Percentiles rank a stretch among this genome's conserved stretches.
Evolutionary conservation across 2,797 vertebrate species (phyloP).

Genomic region (Mallotus villosus): DNA sequence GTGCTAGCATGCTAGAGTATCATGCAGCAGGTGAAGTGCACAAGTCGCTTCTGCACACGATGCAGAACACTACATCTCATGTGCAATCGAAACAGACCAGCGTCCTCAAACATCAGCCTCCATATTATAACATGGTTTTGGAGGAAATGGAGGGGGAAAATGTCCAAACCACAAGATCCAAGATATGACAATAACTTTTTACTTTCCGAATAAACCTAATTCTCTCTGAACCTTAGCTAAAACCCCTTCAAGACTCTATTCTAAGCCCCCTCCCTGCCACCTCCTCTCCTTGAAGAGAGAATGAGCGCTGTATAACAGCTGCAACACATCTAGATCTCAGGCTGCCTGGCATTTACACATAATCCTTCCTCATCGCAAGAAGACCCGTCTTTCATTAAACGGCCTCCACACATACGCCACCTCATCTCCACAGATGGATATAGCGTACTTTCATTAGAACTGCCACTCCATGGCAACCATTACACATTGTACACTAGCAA

Average conservation of each 20-base stretch:
- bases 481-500: no score
- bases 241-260: neutral
- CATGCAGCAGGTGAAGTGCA: neutral
- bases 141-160: no score
- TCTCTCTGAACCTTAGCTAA: conserved; percentile 1
- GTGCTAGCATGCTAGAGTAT: conserved; percentile 41
- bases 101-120: neutral
- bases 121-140: neutral
- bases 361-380: conserved; percentile 52
- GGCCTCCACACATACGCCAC: conserved; percentile 25
- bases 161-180: no score
- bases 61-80: neutral
- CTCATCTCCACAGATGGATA: neutral
- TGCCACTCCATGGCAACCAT: conserved; percentile 47
- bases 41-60: neutral
- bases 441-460: conserved; percentile 57
- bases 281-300: no score
- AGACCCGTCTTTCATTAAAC: conserved; percentile 65
- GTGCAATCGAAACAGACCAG: no score
- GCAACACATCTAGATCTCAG: no score
- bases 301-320: no score
- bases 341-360: conserved; percentile 65
- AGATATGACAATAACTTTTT: no score
- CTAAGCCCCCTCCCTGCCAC: no score
- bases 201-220: neutral